Evolutionary conservation across 1,140 invertebrate species (phyloP), one percentile per base, ranked within the genome.

Genomic region (Glomeris maerens): DNA sequence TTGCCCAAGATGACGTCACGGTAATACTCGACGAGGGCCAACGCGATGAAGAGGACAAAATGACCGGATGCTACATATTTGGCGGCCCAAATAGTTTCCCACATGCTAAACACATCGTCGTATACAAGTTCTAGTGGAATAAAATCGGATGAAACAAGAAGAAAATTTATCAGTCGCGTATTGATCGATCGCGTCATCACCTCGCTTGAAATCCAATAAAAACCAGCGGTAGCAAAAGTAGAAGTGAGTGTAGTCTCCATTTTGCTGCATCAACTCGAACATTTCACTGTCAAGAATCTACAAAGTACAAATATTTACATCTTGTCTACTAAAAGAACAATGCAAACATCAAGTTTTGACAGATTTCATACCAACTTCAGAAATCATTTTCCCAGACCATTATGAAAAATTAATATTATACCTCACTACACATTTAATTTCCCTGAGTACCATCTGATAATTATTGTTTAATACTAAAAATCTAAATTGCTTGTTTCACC

Each of bases 141-240:
- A 50, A 55, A 22, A 2, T 21, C 28, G 28, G 41, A 55, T n/a
- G n/a, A n/a, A n/a, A n/a, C n/a, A n/a, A n/a, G n/a, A n/a, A n/a
- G n/a, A n/a, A n/a, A n/a, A n/a, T n/a, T n/a, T n/a, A n/a, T n/a
- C n/a, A n/a, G n/a, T n/a, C n/a, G n/a, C n/a, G n/a, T n/a, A n/a
- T n/a, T n/a, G n/a, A n/a, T n/a, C n/a, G n/a, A n/a, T n/a, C n/a
- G n/a, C n/a, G n/a, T 42, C 17, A 38, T 60, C 57, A 78, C 78
- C 79, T 73, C 81, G 63, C 67, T 83, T 83, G 58, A 83, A 84
- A 62, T 83, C 81, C 13, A 83, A 65, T 5, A 83, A 67, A 63
- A 84, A 83, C 92, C 92, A 96, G 46, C 91, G 78, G 66, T 96
- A 96, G 64, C 89, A 94, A 70, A 96, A 96, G 67, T 94, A 96